Conservation (phyloP, 23 tunicate species). For the Clavelina lepadiformis region DNA sequence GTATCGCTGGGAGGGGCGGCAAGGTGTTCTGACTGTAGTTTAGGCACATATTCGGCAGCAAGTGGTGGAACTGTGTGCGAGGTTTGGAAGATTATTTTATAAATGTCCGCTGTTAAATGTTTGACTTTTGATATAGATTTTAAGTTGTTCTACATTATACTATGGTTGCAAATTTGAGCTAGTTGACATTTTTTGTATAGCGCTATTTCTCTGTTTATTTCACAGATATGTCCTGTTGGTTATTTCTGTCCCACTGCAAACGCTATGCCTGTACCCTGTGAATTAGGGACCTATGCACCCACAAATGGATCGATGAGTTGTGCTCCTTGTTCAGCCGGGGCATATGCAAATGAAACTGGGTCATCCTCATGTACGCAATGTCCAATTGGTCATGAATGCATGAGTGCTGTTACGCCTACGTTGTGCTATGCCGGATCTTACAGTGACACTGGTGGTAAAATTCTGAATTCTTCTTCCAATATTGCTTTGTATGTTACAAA, state of each 20-base stretch:
- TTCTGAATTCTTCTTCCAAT: no score
- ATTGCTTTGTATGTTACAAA: background rate
- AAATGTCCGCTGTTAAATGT: slow-evolving; percentile 3
- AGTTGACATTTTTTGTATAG: background rate
- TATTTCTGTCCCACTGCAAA: slow-evolving; percentile 40
- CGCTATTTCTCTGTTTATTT: background rate
- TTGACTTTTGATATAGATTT: background rate
- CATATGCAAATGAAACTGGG: slow-evolving; percentile 39
- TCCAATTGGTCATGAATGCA: slow-evolving; percentile 62
- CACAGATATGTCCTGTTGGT: slow-evolving; percentile 59
- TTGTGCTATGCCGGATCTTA: slow-evolving; percentile 54
- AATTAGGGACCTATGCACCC: slow-evolving; percentile 33
- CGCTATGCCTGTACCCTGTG: slow-evolving; percentile 41
- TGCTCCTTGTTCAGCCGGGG: slow-evolving; percentile 41
- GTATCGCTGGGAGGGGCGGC: slow-evolving; percentile 23
- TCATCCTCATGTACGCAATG: slow-evolving; percentile 31
- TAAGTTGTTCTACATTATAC: background rate
- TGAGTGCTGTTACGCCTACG: slow-evolving; percentile 18
- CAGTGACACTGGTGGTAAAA: slow-evolving; percentile 45
- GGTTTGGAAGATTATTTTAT: slow-evolving; percentile 19
- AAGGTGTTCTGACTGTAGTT: slow-evolving; percentile 30
- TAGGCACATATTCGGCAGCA: slow-evolving; percentile 36
- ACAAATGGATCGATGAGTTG: slow-evolving; percentile 24
- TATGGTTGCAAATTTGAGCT: background rate
- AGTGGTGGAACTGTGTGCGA: slow-evolving; percentile 37